Evolutionary conservation across 2,888 invertebrate genomes (phyloP).

Genomic region (Zootermopsis nevadensis): DNA sequence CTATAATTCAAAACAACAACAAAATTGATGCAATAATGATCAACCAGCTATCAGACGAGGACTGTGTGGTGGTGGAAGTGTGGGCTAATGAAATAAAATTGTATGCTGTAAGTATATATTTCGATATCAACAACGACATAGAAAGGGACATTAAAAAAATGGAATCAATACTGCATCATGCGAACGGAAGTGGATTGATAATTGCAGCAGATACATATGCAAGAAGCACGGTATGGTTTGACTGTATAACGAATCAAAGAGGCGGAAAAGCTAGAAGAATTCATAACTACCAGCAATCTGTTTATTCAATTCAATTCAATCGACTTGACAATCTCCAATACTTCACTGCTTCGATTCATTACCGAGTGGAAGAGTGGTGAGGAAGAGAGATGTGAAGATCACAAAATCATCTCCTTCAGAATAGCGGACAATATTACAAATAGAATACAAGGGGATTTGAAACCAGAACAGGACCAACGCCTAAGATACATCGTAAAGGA

Average conservation of each 20-base stretch:
- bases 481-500: not conserved
- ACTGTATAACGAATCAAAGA: not conserved
- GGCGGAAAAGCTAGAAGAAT: slow-evolving; percentile 1
- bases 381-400: not conserved
- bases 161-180: not conserved
- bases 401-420: not conserved
- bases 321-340: not conserved
- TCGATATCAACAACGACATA: not conserved
- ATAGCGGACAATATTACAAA: not conserved
- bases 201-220: not conserved
- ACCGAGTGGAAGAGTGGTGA: not conserved
- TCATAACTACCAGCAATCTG: not conserved
- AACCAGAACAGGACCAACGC: not conserved
- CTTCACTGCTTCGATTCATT: not conserved
- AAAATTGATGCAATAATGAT: not conserved
- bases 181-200: not conserved
- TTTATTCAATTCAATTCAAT: not conserved
- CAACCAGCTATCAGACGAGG: not conserved
- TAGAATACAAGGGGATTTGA: not conserved
- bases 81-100: not conserved
- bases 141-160: not conserved
- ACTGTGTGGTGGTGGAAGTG: not conserved
- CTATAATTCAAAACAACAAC: not conserved
- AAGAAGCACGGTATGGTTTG: not conserved
- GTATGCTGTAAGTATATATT: not conserved